A percentile compares a stretch with the other conserved stretches of the same genome.
Conservation (phyloP, 1,140 invertebrate species). For the Thalassaphorura encarpata region DNA sequence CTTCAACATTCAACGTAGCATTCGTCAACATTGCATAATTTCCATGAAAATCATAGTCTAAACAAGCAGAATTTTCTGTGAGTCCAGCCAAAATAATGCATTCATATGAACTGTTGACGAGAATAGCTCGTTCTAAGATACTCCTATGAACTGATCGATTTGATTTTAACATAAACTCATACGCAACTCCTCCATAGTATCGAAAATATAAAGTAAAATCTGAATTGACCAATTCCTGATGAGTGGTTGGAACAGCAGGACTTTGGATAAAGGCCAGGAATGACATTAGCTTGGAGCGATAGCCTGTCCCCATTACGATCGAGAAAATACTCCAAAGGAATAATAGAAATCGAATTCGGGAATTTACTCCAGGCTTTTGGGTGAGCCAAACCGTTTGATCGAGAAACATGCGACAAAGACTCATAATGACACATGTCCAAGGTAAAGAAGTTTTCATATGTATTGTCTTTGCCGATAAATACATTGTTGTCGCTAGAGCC, state of each 20-base stretch:
- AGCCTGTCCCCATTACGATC: constrained; percentile 1
- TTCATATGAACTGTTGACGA: constrained; percentile 3
- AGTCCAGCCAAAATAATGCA: background rate
- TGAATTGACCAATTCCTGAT: background rate
- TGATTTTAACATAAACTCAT: background rate
- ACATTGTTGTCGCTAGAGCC: background rate
- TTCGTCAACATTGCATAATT: constrained; percentile 7
- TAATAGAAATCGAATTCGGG: background rate
- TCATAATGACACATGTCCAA: background rate
- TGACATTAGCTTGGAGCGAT: constrained; percentile 1
- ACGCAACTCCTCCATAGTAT: constrained; percentile 9
- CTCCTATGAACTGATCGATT: background rate
- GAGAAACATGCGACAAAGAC: background rate
- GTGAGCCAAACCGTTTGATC: background rate
- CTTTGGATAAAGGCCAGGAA: constrained; percentile 6
- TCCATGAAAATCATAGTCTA: constrained; percentile 5
- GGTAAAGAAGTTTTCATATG: background rate
- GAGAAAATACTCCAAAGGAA: background rate
- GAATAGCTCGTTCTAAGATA: background rate
- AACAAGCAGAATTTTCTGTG: constrained; percentile 1
- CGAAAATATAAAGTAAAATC: constrained; percentile 8
- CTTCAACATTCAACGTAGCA: background rate
- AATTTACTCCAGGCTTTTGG: background rate
- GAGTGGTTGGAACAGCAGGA: background rate
- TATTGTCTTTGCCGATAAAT: background rate